Evolutionary conservation across 2,888 invertebrate species (phyloP), one percentile per base, ranked within the genome.

Genomic region (Drosophila putrida): DNA sequence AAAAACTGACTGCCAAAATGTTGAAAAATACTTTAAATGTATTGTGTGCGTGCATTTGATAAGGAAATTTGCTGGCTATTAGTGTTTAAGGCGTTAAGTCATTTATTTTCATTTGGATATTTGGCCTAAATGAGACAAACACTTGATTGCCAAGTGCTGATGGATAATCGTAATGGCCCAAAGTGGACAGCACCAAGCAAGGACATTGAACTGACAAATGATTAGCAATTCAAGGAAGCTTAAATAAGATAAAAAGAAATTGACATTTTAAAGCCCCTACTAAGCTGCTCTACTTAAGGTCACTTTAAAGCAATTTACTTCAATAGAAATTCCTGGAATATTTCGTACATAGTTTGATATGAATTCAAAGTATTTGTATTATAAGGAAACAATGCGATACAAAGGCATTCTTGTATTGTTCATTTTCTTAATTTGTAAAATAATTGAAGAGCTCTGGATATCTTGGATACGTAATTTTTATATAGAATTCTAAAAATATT

Each of bases 31-130:
- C 65, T 72, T 72, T 57, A 27, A 11, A 15, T 50, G 4, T 50
- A 36, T 73, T 4, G 41, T 63, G 28, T 49, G 33, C 47, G n/a
- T 60, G 50, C 13, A 53, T 51, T 57, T 54, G 88, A 84, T 87
- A 82, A 81, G 85, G 75, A 79, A 83, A 88, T 90, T 89, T 82
- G 78, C 77, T 78, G 78, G 80, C 78, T 78, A 82, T 90, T 84
- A 82, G 81, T 78, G 84, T 80, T 78, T 85, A 83, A 90, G 80
- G 91, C 91, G 82, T 88, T 80, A 82, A 81, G 88, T 79, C 83
- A 90, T 89, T 89, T 90, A 78, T 90, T 84, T 90, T 89, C 90
- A 91, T 90, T 91, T 87, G 73, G 44, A 57, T 44, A 57, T 59
- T 62, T 36, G 54, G 39, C n/a, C 51, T 13, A 46, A 57, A 20